phyloP scores from a whole-genome alignment of 2,888 invertebrate species.

The Pilophorus perplexus region DNA sequence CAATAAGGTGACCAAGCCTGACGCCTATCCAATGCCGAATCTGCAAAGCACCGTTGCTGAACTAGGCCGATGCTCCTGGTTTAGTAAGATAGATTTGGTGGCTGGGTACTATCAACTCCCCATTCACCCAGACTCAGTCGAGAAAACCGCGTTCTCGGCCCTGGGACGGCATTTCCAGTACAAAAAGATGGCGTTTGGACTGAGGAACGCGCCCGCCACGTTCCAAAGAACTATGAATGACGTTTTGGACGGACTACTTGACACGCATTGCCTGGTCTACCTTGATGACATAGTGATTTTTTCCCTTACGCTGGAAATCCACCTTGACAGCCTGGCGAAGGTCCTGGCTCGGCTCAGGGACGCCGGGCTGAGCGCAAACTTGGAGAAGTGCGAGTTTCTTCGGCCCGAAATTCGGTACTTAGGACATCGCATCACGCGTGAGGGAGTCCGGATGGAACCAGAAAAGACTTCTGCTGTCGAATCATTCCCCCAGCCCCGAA shows the following conservation, averaged over 20 bases:
- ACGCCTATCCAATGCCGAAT: background rate
- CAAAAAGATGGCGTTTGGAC: background rate
- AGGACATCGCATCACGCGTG: constrained; percentile 6
- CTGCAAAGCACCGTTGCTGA: background rate
- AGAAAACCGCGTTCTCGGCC: constrained; percentile 3
- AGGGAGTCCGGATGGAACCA: constrained; percentile 23
- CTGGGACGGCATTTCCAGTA: background rate
- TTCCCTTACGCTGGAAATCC: background rate
- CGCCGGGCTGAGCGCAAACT: background rate
- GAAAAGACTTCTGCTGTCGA: constrained; percentile 12
- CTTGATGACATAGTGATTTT: background rate
- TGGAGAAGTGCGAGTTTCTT: constrained; percentile 8
- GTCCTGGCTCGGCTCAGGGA: background rate
- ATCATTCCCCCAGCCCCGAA: constrained; percentile 2
- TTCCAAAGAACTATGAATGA: constrained; percentile 12
- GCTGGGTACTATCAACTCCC: constrained; percentile 1
- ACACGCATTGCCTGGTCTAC: background rate
- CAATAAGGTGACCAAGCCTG: background rate
- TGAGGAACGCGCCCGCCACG: background rate
- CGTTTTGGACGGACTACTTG: background rate
- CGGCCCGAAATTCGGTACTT: constrained; percentile 2
- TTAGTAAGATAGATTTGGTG: constrained; percentile 2
- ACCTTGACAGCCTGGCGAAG: background rate
- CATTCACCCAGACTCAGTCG: background rate
- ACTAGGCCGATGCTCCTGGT: background rate